These are phyloP conservation scores for Theonella swinhoei DNA, from an alignment of 37 sponge, comb jelly and placozoan species.

Conservation along the genomic window DNA sequence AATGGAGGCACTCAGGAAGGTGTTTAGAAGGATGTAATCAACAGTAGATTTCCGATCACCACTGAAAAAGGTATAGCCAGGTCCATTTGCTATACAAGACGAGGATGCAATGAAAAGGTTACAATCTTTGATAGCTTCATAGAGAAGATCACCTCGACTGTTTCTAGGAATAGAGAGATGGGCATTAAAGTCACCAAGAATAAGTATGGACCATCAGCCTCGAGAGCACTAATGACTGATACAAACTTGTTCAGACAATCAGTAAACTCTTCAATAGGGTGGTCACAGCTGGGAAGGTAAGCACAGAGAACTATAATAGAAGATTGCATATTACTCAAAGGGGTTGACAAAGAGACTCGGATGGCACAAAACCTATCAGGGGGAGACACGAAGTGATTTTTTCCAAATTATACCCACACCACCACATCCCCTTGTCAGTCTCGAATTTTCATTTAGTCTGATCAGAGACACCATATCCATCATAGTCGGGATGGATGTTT, in stretches of 20 bases:
- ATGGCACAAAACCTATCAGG: conserved; percentile 1
- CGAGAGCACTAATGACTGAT: not conserved
- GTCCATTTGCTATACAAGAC: not conserved
- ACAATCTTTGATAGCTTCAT: not conserved
- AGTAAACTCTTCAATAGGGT: not conserved
- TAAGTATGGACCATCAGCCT: not conserved
- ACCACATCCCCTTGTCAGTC: not conserved
- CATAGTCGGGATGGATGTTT: conserved; percentile 1
- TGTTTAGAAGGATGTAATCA: not conserved
- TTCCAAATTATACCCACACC: conserved; percentile 4
- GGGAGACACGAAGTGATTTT: not conserved
- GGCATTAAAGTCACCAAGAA: not conserved
- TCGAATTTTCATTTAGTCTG: not conserved
- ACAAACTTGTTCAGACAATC: not conserved
- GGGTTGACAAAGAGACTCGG: not conserved
- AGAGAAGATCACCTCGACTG: not conserved
- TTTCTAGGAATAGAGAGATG: not conserved
- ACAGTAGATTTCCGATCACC: not conserved
- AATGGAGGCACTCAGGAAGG: not conserved
- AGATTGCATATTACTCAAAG: too few species aligned
- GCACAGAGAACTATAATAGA: not conserved
- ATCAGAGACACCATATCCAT: conserved; percentile 4
- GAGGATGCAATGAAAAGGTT: not conserved
- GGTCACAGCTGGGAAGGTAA: not conserved
- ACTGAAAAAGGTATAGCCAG: not conserved